These are phyloP conservation scores for Orestias chungarensis DNA, from an alignment of 2,797 vertebrate genomes.

Conservation along the genomic window DNA sequence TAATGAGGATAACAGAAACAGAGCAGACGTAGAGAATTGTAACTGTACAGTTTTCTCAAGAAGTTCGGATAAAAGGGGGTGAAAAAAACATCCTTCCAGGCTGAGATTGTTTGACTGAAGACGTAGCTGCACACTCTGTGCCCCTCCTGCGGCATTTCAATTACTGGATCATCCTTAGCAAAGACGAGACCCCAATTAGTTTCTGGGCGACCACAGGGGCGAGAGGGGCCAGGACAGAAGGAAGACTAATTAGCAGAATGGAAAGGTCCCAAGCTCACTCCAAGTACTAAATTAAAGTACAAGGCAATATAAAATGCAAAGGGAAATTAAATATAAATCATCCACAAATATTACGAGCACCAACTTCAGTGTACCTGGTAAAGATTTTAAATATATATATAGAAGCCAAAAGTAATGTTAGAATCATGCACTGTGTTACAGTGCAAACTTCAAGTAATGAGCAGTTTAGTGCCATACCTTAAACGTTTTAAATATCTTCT, in stretches of 20 bases:
- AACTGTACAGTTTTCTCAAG: background rate
- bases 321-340: slow-evolving; percentile 10
- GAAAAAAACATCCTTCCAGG: background rate
- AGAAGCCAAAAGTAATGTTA: background rate
- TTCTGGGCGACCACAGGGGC: slow-evolving; percentile 7
- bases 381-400: background rate
- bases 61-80: background rate
- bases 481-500: background rate
- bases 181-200: slow-evolving; percentile 17
- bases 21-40: background rate
- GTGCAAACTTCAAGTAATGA: no score
- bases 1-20: background rate
- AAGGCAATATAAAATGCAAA: slow-evolving; percentile 1
- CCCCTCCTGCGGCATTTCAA: slow-evolving; percentile 17
- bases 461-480: no score
- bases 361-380: background rate
- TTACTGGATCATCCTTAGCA: slow-evolving; percentile 18
- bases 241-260: slow-evolving; percentile 5
- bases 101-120: slow-evolving; percentile 13
- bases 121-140: slow-evolving; percentile 1
- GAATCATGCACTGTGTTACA: background rate
- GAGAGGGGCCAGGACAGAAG: slow-evolving; percentile 10
- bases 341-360: background rate
- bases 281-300: background rate
- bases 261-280: slow-evolving; percentile 3